Base-by-base conservation (phyloP, 2,113 vertebrate species). In the Podarcis raffonei region DNA sequence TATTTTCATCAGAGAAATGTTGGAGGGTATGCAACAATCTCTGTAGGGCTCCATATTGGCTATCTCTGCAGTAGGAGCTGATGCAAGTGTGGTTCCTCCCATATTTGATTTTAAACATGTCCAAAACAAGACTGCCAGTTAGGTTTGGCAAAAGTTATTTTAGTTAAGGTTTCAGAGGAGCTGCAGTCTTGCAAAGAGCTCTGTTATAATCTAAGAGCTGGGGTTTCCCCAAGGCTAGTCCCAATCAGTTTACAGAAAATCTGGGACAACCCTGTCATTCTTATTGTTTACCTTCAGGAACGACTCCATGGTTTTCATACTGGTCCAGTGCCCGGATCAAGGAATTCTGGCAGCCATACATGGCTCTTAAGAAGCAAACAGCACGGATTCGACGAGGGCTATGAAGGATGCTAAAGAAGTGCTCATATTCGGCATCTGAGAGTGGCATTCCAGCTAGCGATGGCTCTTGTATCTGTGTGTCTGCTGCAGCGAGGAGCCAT, bases 221-320 rank as follows among this genome's bases (percentile, higher is more conserved):
- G 59, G 59, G 3, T 62, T 18, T 62, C 59, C 11, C 11, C 48
- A 3, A 74, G 71, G 71, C 32, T 16, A 32, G 30, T 6, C 5
- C 71, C 57, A 79, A 69, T 79, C 32, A 42, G 75, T 12, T 27
- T 30, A 37, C 25, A 66, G 37, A 15, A 6, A 42, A 35, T 1
- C 1, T 39, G 35, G 48, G 15, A 77, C 66, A 13, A 13, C 16
- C 62, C 27, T 77, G 35, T 48, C n/a, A 88, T 22, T 37, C 48
- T 79, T 68, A 13, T 39, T 1, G 1, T 91, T 94, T 96, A 95
- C 94, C 94, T 20, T 90, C 1, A 83, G 95, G 95, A 53, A 95
- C 87, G 39, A 69, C 12, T 86, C 95, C 94, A 0, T 96, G 95
- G 81, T 95, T 95, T 92, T 96, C 94, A 0, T 95, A 94, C 83